These are phyloP conservation scores for Abrostola tripartita DNA, from an alignment of 2,888 invertebrate species.

Conservation along the genomic window DNA sequence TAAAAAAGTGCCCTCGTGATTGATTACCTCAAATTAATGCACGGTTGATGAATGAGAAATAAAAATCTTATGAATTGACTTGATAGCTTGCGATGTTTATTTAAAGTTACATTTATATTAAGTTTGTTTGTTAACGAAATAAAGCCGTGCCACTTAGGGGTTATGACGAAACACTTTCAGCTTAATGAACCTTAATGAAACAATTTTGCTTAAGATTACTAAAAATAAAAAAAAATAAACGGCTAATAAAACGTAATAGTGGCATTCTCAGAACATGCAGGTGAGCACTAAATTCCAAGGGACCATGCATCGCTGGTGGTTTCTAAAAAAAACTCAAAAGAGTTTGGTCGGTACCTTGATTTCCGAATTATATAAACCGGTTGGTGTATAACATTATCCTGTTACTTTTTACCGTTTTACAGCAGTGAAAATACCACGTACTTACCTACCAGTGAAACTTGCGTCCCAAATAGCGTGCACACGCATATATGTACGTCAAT, in stretches of 20 bases:
- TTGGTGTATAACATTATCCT: constrained; percentile 72
- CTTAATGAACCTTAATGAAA: constrained; percentile 32
- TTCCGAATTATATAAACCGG: constrained; percentile 77
- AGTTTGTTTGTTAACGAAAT: constrained; percentile 15
- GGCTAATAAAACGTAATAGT: constrained; percentile 24
- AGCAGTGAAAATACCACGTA: constrained; percentile 57
- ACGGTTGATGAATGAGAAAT: constrained; percentile 41
- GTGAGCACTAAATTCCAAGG: constrained; percentile 37
- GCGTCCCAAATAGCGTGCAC: constrained; percentile 65
- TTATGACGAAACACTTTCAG: constrained; percentile 17
- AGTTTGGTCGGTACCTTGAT: constrained; percentile 60
- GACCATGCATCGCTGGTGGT: constrained; percentile 22
- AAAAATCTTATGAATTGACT: constrained; percentile 21
- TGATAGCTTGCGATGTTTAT: constrained; percentile 16
- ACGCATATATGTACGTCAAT: constrained; percentile 61
- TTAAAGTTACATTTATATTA: constrained; percentile 9
- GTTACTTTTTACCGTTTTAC: constrained; percentile 83
- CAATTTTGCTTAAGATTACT: constrained; percentile 26
- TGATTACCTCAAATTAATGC: constrained; percentile 51
- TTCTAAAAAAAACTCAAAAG: constrained; percentile 47
- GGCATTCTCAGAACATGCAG: constrained; percentile 33
- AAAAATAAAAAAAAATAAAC: constrained; percentile 34
- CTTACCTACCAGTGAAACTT: constrained; percentile 47
- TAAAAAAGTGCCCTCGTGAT: constrained; percentile 54
- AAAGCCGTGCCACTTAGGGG: constrained; percentile 13